Evolutionary conservation across 2,797 vertebrate species (phyloP), one percentile per base, ranked within the genome.

Genomic region (Poecilia picta): DNA sequence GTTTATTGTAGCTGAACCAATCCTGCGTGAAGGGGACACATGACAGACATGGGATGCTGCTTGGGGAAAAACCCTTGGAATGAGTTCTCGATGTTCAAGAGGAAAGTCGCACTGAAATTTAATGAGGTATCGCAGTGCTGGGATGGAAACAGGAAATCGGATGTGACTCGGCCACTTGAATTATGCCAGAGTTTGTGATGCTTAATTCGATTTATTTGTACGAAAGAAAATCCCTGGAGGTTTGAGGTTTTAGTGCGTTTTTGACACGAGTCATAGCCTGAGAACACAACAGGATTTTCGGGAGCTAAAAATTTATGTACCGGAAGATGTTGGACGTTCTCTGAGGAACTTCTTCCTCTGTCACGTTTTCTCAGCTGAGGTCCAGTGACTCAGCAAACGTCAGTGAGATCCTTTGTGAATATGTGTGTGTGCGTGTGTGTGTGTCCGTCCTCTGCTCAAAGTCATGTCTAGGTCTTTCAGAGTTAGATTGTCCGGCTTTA

Each of bases 351-450:
- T 83, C 15, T 81, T 66, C 53, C 53, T 83, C 53, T 45, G 73
- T 85, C 83, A 84, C 53, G 39, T 81, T 77, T 72, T 81, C 45
- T 73, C 53, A 83, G 84, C 75, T 81, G 76, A 86, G 89, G 88
- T 90, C 83, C 92, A 88, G 90, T 95, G 93, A 94, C 91, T 95
- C 92, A 94, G 94, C 93, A 93, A 85, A 91, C 87, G 82, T 89
- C 90, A 87, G 79, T 92, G 85, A 81, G 79, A 15, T 73, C 85
- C 76, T 82, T 31, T 73, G 51, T 85, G 39, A 81, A 78, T 83
- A 68, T 83, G 76, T n/a, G 25, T 55, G 53, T 25, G 20, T 47
- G 46, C 1, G 46, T 83, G 79, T 46, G 76, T 78, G 74, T 71
- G 46, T 73, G 83, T 87, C 76, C 62, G 89, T 94, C 94, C 93